Evolutionary conservation across 2,113 vertebrate genomes (phyloP).

Genomic region (Zootoca vivipara): DNA sequence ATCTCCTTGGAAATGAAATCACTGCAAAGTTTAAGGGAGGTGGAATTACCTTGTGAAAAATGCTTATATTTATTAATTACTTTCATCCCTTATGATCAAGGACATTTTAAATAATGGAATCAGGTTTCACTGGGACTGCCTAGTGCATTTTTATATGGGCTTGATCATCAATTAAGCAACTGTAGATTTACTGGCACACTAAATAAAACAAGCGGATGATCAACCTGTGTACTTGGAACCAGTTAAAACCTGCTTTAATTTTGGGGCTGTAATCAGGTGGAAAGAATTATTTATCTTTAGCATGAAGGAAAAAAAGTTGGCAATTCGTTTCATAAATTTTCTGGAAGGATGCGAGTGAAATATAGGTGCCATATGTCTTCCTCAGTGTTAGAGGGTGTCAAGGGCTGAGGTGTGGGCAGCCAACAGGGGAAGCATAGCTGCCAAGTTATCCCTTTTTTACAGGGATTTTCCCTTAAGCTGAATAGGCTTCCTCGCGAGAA

Average conservation of each 20-base stretch:
- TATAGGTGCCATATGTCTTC: neutral
- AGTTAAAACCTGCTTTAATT: constrained; percentile 23
- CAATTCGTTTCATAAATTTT: neutral
- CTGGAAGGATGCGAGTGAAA: neutral
- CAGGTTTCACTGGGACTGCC: constrained; percentile 21
- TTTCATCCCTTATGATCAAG: neutral
- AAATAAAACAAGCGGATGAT: neutral
- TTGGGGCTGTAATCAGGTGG: neutral
- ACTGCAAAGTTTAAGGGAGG: neutral
- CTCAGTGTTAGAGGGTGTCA: neutral
- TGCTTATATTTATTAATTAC: neutral
- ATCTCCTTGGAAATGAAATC: neutral
- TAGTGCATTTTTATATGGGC: constrained; percentile 31
- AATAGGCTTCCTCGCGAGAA: too few relatives aligned
- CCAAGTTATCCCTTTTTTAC: too few relatives aligned
- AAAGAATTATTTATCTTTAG: constrained; percentile 18
- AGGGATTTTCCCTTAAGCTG: too few relatives aligned
- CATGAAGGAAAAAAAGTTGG: neutral
- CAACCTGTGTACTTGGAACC: neutral
- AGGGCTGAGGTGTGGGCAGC: neutral
- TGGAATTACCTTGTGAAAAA: neutral
- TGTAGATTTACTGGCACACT: constrained; percentile 41
- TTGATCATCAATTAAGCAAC: constrained; percentile 40
- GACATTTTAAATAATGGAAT: constrained; percentile 17
- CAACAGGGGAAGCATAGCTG: too few relatives aligned